These are phyloP conservation scores for Drosophila aff. DNA, from an alignment of 1,140 invertebrate genomes.

Conservation along the genomic window DNA sequence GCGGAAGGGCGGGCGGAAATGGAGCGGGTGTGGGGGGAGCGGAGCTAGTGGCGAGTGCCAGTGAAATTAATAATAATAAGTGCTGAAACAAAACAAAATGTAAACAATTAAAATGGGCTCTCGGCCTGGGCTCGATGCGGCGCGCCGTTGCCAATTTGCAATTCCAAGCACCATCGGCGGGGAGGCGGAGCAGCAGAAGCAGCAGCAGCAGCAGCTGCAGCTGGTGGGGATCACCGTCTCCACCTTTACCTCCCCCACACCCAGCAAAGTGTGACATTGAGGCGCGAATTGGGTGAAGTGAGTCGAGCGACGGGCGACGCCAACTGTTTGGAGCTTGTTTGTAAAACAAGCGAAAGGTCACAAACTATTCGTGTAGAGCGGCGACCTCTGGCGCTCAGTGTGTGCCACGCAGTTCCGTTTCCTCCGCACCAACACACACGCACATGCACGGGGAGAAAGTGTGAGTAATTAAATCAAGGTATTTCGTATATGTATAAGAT, in stretches of 20 bases:
- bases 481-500: no score
- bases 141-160: conserved; percentile 76
- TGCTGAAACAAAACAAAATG: conserved; percentile 82
- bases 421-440: conserved; percentile 41
- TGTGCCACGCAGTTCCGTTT: conserved; percentile 64
- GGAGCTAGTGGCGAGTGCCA: conserved; percentile 46
- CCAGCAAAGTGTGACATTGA: conserved; percentile 66
- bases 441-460: conserved; percentile 26
- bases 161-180: conserved; percentile 67
- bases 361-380: conserved; percentile 79
- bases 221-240: conserved; percentile 11
- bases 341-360: conserved; percentile 81
- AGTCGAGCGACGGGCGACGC: conserved; percentile 26
- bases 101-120: conserved; percentile 81
- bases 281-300: conserved; percentile 60
- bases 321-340: conserved; percentile 71
- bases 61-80: conserved; percentile 82
- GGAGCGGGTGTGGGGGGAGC: conserved; percentile 11
- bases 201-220: conserved; percentile 30
- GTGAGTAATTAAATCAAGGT: not conserved
- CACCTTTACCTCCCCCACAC: not conserved
- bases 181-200: conserved; percentile 31
- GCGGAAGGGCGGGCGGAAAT: not conserved
- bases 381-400: conserved; percentile 68
- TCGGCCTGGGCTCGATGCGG: conserved; percentile 61